Conservation (phyloP, 2,888 invertebrate species). For the Lycia hirtaria region DNA sequence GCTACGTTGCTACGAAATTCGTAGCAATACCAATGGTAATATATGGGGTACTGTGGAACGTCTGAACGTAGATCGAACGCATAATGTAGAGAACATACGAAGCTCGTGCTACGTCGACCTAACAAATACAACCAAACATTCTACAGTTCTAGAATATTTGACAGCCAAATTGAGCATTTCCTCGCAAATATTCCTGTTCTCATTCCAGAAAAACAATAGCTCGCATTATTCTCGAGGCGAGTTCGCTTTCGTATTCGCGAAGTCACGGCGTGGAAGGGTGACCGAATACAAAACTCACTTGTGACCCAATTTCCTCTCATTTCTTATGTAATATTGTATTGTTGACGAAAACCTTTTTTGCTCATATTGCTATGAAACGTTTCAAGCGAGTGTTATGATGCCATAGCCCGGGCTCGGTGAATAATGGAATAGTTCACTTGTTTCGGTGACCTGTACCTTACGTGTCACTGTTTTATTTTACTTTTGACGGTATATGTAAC, state of each 20-base stretch:
- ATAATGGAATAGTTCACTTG: conserved; percentile 28
- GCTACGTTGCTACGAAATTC: too few relatives aligned
- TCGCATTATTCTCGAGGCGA: conserved; percentile 19
- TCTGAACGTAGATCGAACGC: conserved; percentile 1
- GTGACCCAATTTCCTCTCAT: conserved; percentile 53
- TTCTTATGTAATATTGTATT: conserved; percentile 49
- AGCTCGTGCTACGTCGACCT: neutral
- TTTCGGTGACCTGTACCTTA: conserved; percentile 21
- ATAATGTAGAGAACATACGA: conserved; percentile 1
- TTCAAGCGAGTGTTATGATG: conserved; percentile 26
- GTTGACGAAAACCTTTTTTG: conserved; percentile 32
- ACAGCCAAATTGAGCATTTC: conserved; percentile 20
- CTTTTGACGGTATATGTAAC: conserved; percentile 23
- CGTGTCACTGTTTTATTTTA: conserved; percentile 9
- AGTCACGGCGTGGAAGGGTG: conserved; percentile 43
- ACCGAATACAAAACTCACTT: conserved; percentile 45
- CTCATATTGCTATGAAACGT: conserved; percentile 23
- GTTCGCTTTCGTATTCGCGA: conserved; percentile 40
- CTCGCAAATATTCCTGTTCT: conserved; percentile 21
- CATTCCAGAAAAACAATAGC: conserved; percentile 32
- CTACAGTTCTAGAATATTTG: conserved; percentile 15
- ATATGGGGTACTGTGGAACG: neutral
- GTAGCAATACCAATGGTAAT: neutral
- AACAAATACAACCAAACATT: neutral
- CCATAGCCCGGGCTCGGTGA: conserved; percentile 18